phyloP scores from a whole-genome alignment of 2,113 vertebrate genomes.

The Corynorhinus townsendii region DNA sequence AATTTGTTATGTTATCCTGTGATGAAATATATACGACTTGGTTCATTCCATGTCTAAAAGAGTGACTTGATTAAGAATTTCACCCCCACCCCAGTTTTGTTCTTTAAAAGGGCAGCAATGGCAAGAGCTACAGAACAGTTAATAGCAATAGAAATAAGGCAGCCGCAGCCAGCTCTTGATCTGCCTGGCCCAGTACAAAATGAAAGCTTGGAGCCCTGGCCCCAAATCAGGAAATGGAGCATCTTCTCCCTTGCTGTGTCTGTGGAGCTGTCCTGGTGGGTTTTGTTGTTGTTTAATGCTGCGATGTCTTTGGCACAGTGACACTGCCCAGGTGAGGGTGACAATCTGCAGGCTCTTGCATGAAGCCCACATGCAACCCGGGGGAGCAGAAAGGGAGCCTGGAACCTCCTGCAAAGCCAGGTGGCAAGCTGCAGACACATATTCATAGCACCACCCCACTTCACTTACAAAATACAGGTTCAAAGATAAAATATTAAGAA shows the following conservation, averaged over 20 bases:
- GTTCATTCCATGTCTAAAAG: neutral
- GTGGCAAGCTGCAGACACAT: neutral
- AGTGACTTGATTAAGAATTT: neutral
- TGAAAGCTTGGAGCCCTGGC: neutral
- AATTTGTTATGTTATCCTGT: neutral
- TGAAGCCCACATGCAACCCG: too few species aligned
- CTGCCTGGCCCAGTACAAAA: neutral
- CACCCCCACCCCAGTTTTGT: neutral
- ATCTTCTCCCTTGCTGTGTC: neutral
- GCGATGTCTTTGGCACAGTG: neutral
- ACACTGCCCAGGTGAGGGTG: neutral
- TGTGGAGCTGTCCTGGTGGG: neutral
- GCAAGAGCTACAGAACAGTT: neutral
- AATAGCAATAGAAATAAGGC: neutral
- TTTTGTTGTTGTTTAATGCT: neutral
- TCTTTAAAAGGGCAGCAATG: neutral
- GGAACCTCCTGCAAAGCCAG: neutral
- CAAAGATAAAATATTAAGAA: neutral
- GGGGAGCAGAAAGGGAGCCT: neutral
- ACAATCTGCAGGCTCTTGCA: fast-evolving
- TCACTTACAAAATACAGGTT: neutral
- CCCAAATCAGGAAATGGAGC: neutral
- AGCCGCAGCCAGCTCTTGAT: neutral
- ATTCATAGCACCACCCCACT: neutral
- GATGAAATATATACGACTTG: neutral